These are phyloP conservation scores for Sus cebifrons DNA, from an alignment of 2,797 vertebrate species.

Conservation along the genomic window DNA sequence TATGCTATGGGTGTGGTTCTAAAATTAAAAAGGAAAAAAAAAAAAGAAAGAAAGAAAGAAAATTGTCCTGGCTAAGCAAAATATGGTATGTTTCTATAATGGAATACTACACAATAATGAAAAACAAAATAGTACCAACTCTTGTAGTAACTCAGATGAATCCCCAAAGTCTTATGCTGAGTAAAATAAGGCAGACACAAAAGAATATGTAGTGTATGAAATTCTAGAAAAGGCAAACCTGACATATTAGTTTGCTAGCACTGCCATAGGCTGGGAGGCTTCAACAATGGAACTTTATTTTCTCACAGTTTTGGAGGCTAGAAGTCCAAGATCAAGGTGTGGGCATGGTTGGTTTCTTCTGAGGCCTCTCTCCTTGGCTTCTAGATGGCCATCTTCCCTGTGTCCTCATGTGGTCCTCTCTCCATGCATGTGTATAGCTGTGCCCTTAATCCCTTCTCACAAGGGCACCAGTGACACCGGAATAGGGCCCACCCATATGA, in stretches of 20 bases:
- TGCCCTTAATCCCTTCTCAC: background rate
- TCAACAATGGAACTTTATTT: background rate
- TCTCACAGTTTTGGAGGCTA: background rate
- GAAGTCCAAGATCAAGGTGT: background rate
- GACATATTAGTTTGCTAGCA: background rate
- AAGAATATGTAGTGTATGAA: background rate
- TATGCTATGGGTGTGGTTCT: too few relatives aligned
- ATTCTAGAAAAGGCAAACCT: background rate
- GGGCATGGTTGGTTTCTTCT: background rate
- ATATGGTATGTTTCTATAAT: background rate
- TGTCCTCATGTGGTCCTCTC: background rate
- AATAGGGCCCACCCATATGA: background rate
- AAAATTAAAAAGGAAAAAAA: too few relatives aligned
- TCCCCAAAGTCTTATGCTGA: background rate
- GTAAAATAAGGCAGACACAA: background rate
- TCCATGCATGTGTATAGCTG: background rate
- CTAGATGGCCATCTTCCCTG: background rate
- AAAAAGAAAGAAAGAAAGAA: too few relatives aligned
- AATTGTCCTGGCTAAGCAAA: background rate
- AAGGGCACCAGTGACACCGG: background rate
- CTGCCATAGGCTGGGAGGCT: background rate
- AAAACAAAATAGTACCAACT: background rate
- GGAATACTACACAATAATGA: background rate
- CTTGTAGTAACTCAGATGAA: background rate
- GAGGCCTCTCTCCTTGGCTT: background rate